Conservation (phyloP, 2,797 vertebrate species). For the Gorsachius magnificus region DNA sequence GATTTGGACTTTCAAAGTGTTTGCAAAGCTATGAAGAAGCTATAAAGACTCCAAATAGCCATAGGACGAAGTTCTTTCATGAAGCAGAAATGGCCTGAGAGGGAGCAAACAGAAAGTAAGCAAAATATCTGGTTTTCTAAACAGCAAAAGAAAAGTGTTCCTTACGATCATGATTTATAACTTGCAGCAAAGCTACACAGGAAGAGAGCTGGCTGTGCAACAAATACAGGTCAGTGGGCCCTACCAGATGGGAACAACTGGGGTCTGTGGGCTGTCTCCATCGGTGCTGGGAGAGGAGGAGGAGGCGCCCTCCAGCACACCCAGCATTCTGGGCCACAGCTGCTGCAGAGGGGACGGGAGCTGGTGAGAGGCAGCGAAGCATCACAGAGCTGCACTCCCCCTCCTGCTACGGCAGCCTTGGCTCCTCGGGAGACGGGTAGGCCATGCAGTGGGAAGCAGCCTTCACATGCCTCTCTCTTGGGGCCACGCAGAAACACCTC, state of each 20-base stretch:
- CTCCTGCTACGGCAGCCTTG: neutral
- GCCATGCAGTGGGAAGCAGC: neutral
- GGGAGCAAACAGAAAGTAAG: neutral
- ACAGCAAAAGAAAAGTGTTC: neutral
- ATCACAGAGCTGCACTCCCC: neutral
- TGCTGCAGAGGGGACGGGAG: neutral
- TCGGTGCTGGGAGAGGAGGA: neutral
- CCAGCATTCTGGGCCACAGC: neutral
- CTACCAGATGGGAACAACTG: neutral
- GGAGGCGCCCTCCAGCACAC: neutral
- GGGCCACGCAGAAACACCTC: neutral
- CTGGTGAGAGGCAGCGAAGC: neutral
- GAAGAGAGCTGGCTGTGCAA: neutral
- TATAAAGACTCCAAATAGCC: neutral
- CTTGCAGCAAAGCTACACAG: neutral
- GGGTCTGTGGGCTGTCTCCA: neutral
- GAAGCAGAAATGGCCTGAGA: neutral
- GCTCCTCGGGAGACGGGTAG: neutral
- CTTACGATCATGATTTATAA: neutral
- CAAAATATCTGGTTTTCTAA: neutral
- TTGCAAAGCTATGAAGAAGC: neutral
- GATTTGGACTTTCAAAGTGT: neutral
- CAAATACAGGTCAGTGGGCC: neutral
- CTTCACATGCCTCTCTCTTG: fast-evolving
- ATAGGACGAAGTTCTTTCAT: neutral